phyloP scores from a whole-genome alignment of 2,888 invertebrate species.

The Drosophila robusta region DNA sequence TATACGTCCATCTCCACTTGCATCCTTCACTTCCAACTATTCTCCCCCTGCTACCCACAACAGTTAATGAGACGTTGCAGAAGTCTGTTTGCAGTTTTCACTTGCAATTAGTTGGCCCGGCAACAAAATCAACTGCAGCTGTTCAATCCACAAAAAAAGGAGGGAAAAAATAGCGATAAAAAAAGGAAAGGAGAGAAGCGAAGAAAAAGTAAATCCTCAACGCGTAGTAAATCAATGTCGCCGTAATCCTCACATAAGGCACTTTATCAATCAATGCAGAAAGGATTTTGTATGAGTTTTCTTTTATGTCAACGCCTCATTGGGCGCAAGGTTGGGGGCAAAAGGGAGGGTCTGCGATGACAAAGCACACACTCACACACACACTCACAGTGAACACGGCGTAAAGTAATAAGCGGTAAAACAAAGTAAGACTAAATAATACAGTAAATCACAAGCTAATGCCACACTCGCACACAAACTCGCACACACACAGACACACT shows the following conservation, averaged over 20 bases:
- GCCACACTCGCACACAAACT: slow-evolving; percentile 45
- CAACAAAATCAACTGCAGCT: slow-evolving; percentile 25
- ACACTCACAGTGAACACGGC: slow-evolving; percentile 27
- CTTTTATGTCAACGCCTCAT: slow-evolving; percentile 68
- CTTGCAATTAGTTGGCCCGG: slow-evolving; percentile 28
- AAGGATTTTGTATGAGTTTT: slow-evolving; percentile 74
- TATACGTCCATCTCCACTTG: neutral
- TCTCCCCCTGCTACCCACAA: neutral
- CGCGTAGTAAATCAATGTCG: slow-evolving; percentile 80
- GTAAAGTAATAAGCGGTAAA: slow-evolving; percentile 79
- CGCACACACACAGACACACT: slow-evolving; percentile 29
- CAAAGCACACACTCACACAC: slow-evolving; percentile 17
- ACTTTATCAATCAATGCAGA: slow-evolving; percentile 81
- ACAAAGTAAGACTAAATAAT: slow-evolving; percentile 80
- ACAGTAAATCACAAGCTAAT: slow-evolving; percentile 80
- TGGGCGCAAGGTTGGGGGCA: slow-evolving; percentile 22
- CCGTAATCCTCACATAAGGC: slow-evolving; percentile 81
- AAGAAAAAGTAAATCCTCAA: slow-evolving; percentile 54
- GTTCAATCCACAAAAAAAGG: slow-evolving; percentile 1
- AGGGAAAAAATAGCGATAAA: slow-evolving; percentile 5
- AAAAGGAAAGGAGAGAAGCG: slow-evolving; percentile 3
- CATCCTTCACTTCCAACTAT: neutral
- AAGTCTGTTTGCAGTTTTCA: slow-evolving; percentile 19
- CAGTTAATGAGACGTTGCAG: slow-evolving; percentile 23
- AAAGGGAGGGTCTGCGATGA: slow-evolving; percentile 6